Percentiles rank a stretch among this genome's conserved stretches.
phyloP scores from a whole-genome alignment of 2,113 vertebrate genomes.

The Odocoileus hemionus region DNA sequence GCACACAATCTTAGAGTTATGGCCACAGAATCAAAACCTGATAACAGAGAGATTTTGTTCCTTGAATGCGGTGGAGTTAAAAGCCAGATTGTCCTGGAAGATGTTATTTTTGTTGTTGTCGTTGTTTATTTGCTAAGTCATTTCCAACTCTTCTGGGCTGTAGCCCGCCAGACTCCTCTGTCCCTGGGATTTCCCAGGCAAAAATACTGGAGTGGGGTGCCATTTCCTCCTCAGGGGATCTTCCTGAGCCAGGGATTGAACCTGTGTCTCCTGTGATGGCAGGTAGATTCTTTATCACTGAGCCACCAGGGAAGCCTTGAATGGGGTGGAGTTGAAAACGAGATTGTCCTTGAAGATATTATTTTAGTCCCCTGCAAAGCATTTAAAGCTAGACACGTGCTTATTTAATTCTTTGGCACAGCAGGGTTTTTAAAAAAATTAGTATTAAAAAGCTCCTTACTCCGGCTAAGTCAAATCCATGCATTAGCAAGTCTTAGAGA shows the following conservation, averaged over 20 bases:
- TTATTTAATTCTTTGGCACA: slow-evolving; percentile 46
- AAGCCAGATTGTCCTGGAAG: background rate
- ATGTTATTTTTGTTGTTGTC: background rate
- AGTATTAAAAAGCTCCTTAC: slow-evolving; percentile 40
- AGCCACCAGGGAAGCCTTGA: background rate
- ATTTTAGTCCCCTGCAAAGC: background rate
- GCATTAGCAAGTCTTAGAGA: slow-evolving; percentile 19
- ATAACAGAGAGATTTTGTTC: background rate
- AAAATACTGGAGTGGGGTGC: background rate
- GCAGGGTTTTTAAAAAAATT: slow-evolving; percentile 29
- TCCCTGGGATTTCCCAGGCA: background rate
- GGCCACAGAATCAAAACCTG: background rate
- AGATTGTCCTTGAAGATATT: background rate
- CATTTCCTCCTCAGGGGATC: background rate
- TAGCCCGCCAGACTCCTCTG: background rate
- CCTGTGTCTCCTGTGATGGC: background rate
- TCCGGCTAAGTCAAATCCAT: slow-evolving; percentile 39
- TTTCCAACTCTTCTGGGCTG: background rate
- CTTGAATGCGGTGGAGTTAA: background rate
- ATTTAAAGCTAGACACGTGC: slow-evolving; percentile 20
- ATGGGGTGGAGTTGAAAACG: background rate
- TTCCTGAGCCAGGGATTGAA: background rate
- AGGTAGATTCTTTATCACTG: background rate
- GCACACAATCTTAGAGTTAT: background rate
- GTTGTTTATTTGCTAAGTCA: background rate